Conservation (phyloP, 2,888 invertebrate species). For the Neria commutata region DNA sequence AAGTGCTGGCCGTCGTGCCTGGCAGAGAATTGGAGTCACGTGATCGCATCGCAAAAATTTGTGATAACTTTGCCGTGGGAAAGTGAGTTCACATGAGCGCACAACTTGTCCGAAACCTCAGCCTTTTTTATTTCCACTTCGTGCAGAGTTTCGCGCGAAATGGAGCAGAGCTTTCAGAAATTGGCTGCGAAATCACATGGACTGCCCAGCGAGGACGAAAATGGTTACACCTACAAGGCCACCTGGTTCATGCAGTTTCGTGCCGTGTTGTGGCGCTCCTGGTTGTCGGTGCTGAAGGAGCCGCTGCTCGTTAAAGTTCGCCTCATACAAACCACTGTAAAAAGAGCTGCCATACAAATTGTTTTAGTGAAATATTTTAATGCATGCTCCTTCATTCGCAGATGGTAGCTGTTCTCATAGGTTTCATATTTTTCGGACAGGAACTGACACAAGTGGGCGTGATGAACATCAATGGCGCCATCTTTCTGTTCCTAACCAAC, state of each 20-base stretch:
- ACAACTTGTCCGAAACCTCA: too few species aligned
- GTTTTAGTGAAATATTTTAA: background rate
- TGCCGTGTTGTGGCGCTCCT: conserved; percentile 89
- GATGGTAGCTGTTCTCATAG: conserved; percentile 88
- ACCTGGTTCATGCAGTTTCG: conserved; percentile 87
- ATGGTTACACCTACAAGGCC: conserved; percentile 63
- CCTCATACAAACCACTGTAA: conserved; percentile 85
- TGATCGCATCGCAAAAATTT: conserved; percentile 78
- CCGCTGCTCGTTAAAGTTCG: conserved; percentile 89
- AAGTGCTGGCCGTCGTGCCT: conserved; percentile 85
- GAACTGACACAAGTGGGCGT: conserved; percentile 83
- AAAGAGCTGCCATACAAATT: conserved; percentile 41
- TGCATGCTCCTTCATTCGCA: conserved; percentile 56
- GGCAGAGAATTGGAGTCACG: conserved; percentile 81
- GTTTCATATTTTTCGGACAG: conserved; percentile 86
- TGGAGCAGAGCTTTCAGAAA: conserved; percentile 52
- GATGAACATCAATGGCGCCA: conserved; percentile 91
- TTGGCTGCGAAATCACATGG: conserved; percentile 43
- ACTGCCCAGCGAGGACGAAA: conserved; percentile 67
- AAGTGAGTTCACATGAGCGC: conserved; percentile 34
- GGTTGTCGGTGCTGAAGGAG: conserved; percentile 87
- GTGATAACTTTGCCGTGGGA: conserved; percentile 70
- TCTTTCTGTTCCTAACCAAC: conserved; percentile 88
- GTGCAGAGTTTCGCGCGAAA: conserved; percentile 49
- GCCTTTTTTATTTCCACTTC: too few species aligned